Conservation (phyloP, 2,888 invertebrate genomes). For the Phengaris alcon region DNA sequence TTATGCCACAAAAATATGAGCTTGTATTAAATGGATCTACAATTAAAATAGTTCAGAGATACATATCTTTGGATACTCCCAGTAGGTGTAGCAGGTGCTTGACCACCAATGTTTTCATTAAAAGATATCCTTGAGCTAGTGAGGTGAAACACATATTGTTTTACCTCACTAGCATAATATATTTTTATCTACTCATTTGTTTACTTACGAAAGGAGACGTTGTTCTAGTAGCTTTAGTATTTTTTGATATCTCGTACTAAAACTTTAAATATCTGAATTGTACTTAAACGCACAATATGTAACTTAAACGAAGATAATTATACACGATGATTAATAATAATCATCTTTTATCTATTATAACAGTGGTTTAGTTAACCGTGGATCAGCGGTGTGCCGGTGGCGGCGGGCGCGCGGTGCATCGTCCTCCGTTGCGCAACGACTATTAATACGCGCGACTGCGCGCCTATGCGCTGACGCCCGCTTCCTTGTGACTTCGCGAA, state of each 20-base stretch:
- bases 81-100: neutral
- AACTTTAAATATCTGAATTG: neutral
- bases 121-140: neutral
- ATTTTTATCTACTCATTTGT: too few relatives aligned
- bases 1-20: neutral
- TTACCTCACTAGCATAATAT: neutral
- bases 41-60: neutral
- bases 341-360: neutral
- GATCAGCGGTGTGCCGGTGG: constrained; percentile 33
- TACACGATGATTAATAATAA: too few relatives aligned
- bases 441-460: constrained; percentile 47
- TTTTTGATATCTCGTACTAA: neutral
- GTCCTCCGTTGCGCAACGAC: constrained; percentile 50
- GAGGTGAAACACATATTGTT: neutral
- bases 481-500: constrained; percentile 43
- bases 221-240: too few relatives aligned
- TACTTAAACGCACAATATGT: neutral
- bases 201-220: too few relatives aligned
- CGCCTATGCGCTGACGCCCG: constrained; percentile 34
- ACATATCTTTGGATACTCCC: neutral
- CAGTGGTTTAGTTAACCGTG: constrained; percentile 19
- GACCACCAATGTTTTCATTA: neutral
- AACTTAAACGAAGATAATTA: too few relatives aligned
- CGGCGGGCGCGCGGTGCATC: constrained; percentile 46
- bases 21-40: neutral